Base-by-base conservation (phyloP, 1,140 invertebrate genomes). In the Zaprionus ornatus region DNA sequence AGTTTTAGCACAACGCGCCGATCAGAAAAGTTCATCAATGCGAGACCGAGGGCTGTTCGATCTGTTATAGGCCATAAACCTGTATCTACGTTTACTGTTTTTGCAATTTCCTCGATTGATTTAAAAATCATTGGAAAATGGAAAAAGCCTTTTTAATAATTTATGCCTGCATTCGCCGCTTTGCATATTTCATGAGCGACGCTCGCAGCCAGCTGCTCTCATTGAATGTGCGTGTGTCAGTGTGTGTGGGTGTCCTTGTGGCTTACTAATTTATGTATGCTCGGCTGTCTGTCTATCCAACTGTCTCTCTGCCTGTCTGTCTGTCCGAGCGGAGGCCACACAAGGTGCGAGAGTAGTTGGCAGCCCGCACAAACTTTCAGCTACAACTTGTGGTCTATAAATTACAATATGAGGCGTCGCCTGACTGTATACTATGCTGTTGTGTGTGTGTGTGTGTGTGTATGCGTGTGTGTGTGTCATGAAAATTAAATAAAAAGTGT, bases 401-500 rank as follows among this genome's bases (percentile, higher is more conserved):
- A 88, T 88, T 88, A 88, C 85, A 88, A 88, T 88, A 88, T 78
- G 80, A 73, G 75, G 74, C 72, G 70, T 73, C 80, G 67, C 56
- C 63, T 48, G 3, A 21, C 55, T 17, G 32, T 29, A 2, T 54
- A 32, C 17, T n/a, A 3, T 42, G 17, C 6, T 32, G 9, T 9
- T 56, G 0, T 61, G 9, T 12, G 10, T 60, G 13, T 66, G 42
- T 60, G 9, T 56, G 35, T 48, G 60, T 45, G 59, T 69, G 29
- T 57, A 42, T n/a, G 48, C 15, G 48, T 42, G 63, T 74, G 63
- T 74, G 63, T 52, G 74, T 48, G 81, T 69, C 85, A 84, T 88
- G 81, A 81, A 88, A 81, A 85, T 85, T 85, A 83, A 90, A 81
- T 85, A 79, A 82, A 87, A 88, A 85, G 80, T 84, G 85, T 85